phyloP scores from a whole-genome alignment of 2,888 invertebrate genomes.

The Calameuta idolon region DNA sequence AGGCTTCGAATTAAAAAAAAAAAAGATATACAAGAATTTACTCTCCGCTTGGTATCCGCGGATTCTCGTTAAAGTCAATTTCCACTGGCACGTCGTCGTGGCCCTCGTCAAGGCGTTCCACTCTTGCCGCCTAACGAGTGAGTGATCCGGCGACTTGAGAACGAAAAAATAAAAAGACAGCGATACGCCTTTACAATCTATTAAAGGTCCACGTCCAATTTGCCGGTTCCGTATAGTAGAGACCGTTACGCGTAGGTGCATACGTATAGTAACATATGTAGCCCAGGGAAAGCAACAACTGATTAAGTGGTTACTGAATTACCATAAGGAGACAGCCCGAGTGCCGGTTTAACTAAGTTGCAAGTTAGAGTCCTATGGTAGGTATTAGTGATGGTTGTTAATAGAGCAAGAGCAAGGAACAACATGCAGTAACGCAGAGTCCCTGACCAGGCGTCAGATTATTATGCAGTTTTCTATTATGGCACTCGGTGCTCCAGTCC shows the following conservation, averaged over 20 bases:
- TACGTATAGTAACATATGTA: neutral
- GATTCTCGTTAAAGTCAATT: neutral
- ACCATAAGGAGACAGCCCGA: slow-evolving; percentile 38
- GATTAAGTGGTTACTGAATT: slow-evolving; percentile 40
- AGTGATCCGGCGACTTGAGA: neutral
- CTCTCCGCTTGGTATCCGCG: neutral
- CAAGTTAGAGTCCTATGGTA: slow-evolving; percentile 2
- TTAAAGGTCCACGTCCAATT: neutral
- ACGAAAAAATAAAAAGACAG: neutral
- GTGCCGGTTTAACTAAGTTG: slow-evolving; percentile 11
- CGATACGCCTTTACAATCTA: neutral
- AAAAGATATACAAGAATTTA: neutral
- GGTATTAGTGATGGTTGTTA: slow-evolving; percentile 18
- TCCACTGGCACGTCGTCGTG: neutral
- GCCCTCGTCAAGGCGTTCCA: neutral
- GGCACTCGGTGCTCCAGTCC: neutral
- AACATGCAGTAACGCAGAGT: neutral
- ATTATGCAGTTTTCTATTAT: neutral
- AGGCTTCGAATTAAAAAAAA: neutral
- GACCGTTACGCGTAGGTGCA: neutral
- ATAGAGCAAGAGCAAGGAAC: neutral
- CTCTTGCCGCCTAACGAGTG: neutral
- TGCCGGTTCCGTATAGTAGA: neutral
- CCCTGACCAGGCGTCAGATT: neutral
- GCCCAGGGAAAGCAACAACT: slow-evolving; percentile 21